A percentile compares a stretch with the other conserved stretches of the same genome.
Conservation (phyloP, 2,113 vertebrate genomes). For the Micromys minutus region DNA sequence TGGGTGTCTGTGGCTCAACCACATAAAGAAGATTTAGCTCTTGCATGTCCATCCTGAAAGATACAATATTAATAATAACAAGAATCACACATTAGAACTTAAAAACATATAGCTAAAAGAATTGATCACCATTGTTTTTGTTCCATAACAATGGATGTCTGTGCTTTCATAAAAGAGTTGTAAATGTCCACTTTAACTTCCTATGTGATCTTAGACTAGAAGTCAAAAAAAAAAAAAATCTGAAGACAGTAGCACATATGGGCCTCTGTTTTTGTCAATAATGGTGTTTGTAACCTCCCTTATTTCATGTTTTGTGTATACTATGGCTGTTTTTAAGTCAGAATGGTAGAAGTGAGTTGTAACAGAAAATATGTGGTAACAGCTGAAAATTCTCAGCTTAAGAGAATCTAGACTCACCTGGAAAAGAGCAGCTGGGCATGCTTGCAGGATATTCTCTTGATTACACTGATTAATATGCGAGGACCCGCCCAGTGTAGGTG, state of each 20-base stretch:
- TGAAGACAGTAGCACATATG: not conserved
- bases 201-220: not conserved
- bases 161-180: not conserved
- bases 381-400: not conserved
- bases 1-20: not conserved
- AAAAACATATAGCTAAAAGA: not conserved
- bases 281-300: not conserved
- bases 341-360: not conserved
- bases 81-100: not conserved
- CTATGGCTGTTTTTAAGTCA: not conserved
- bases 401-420: not conserved
- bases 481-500: too few species aligned
- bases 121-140: not conserved
- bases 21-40: not conserved
- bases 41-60: not conserved
- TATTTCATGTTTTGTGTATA: not conserved
- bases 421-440: not conserved
- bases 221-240: not conserved
- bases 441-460: not conserved
- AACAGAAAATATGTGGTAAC: not conserved
- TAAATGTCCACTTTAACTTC: not conserved
- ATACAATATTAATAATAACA: not conserved
- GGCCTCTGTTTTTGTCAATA: constrained; percentile 5
- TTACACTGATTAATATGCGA: not conserved
- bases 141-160: constrained; percentile 28